Conservation (phyloP, 2,113 vertebrate genomes). For the Nothocercus julius region DNA sequence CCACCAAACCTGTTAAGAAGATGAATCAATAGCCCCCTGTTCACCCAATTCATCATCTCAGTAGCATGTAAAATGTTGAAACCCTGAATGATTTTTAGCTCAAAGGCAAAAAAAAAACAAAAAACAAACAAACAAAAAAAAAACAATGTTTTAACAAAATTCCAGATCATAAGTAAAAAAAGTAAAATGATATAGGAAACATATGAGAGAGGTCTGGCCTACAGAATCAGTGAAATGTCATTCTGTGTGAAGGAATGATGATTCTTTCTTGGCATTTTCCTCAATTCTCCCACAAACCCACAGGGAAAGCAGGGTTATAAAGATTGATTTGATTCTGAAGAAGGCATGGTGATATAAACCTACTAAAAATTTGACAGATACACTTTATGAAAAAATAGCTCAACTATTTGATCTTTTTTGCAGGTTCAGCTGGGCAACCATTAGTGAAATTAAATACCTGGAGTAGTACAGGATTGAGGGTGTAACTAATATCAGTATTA, state of each 20-base stretch:
- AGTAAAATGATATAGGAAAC: background rate
- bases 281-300: background rate
- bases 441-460: background rate
- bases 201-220: background rate
- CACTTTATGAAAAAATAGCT: background rate
- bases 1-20: background rate
- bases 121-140: too few species aligned
- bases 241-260: background rate
- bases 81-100: background rate
- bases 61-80: background rate
- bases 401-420: background rate
- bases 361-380: background rate
- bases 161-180: background rate
- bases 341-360: background rate
- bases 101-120: background rate
- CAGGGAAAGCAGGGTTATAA: background rate
- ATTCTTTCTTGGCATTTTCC: background rate
- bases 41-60: background rate
- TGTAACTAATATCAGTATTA: background rate
- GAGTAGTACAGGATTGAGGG: rapidly evolving
- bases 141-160: background rate
- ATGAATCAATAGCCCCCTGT: background rate
- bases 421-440: background rate
- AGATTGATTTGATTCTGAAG: background rate
- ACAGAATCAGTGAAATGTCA: background rate